Percentiles rank a stretch among this genome's conserved stretches.
These are phyloP conservation scores for Apodemia hepburni DNA, from an alignment of 2,888 invertebrate species.

Conservation along the genomic window DNA sequence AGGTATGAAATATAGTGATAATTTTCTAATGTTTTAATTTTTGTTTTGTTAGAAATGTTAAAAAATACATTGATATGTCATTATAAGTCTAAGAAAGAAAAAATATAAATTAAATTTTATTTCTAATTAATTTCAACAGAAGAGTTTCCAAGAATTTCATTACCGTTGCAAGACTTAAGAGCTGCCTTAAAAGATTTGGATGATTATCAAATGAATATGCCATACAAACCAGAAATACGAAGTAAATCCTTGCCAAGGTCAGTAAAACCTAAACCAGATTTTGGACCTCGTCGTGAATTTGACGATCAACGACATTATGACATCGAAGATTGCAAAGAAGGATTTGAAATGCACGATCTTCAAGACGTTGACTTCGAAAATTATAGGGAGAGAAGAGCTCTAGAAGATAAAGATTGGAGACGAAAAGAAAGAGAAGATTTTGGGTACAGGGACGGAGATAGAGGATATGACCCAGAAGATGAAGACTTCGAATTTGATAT, in stretches of 20 bases:
- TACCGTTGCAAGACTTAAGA: slow-evolving; percentile 67
- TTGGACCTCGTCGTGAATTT: slow-evolving; percentile 53
- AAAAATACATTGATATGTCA: no score
- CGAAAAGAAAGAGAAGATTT: slow-evolving; percentile 47
- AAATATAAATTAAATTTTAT: neutral
- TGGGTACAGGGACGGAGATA: slow-evolving; percentile 49
- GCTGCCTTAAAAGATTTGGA: slow-evolving; percentile 66
- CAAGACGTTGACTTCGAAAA: slow-evolving; percentile 68
- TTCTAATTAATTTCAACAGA: slow-evolving; percentile 40
- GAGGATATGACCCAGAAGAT: slow-evolving; percentile 66
- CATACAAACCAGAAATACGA: slow-evolving; percentile 48
- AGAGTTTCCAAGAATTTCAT: slow-evolving; percentile 66
- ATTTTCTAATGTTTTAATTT: neutral
- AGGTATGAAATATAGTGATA: slow-evolving; percentile 36
- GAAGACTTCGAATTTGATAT: slow-evolving; percentile 65
- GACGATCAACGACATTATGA: slow-evolving; percentile 51
- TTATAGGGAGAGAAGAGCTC: slow-evolving; percentile 69
- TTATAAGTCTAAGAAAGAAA: no score
- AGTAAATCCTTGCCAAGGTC: slow-evolving; percentile 68
- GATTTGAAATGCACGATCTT: slow-evolving; percentile 65
- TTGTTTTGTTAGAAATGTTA: no score
- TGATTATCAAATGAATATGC: slow-evolving; percentile 52
- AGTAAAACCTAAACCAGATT: slow-evolving; percentile 51
- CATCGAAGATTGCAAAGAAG: slow-evolving; percentile 57
- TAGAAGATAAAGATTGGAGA: slow-evolving; percentile 46